Evolutionary conservation across 30 jellyfish, hydroid and myxozoan species (phyloP), one percentile per base, ranked within the genome.

Genomic region (Aurelia sp.): DNA sequence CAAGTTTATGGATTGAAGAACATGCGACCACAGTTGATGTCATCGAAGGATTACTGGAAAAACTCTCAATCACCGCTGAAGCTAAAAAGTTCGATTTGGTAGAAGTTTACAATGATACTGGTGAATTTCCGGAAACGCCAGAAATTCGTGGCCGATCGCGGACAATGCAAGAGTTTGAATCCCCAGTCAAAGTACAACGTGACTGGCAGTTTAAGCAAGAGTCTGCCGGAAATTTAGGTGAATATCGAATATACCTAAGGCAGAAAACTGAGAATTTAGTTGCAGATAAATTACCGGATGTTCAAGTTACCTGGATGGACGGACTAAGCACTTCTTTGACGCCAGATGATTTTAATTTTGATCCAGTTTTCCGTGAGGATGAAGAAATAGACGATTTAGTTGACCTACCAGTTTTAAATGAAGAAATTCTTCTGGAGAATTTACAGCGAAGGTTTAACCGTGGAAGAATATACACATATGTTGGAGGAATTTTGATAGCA

Each of bases 401-500:
- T 3, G 88, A 87, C 78, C 76, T 92, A 74, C 98, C 98, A 7
- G 97, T 92, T 62, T 58, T 92, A 33, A 88, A 92, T 72, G 98
- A 92, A 72, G 76, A 74, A 5, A 95, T 92, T 52, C 78, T 92
- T 5, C 57, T 92, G 47, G 97, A 88, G 35, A 76, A 92, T 22
- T 60, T 92, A 41, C 87, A 88, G 35, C 73, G 62, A 13, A 52
- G 98, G 72, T 92, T 92, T 61, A 85, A 93, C 24, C 74, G 72
- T 51, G 99, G 97, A 17, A 71, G 97, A 35, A 88, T 95, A 33
- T 95, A 95, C 59, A 95, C 98, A 8, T 86, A 95, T 63, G 95
- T 95, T 73, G 99, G 98, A 40, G 97, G 97, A 48, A 95, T 95
- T 27, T 68, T 95, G 41, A 90, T 95, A 33, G 97, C 98, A 12